These are phyloP conservation scores for Etheostoma nigrum DNA, from an alignment of 2,797 vertebrate genomes.

Conservation along the genomic window DNA sequence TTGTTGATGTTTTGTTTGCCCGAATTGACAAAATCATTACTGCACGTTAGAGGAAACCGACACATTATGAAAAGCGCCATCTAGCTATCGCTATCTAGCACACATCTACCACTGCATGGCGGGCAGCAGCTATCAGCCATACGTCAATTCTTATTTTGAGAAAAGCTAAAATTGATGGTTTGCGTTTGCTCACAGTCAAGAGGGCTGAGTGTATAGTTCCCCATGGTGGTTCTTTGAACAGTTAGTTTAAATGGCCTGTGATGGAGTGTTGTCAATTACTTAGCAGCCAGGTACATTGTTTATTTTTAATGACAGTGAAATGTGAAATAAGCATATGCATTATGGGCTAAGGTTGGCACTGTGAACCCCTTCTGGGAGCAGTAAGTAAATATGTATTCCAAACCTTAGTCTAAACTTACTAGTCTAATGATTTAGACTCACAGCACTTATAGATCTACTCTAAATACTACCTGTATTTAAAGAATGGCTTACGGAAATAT, in stretches of 20 bases:
- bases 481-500: not conserved
- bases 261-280: conserved; percentile 14
- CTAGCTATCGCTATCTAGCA: conserved; percentile 3
- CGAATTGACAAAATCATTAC: conserved; percentile 62
- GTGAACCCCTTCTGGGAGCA: not conserved
- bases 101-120: conserved; percentile 4
- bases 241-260: conserved; percentile 19
- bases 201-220: conserved; percentile 5
- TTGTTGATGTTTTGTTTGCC: conserved; percentile 57
- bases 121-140: conserved; percentile 16
- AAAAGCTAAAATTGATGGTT: conserved; percentile 29
- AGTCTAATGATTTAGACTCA: not conserved
- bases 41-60: conserved; percentile 27
- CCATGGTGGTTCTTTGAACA: conserved; percentile 1
- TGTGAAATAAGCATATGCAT: not conserved
- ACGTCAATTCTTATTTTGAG: conserved; percentile 24
- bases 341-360: not conserved
- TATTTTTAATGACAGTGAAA: not conserved
- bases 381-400: not conserved
- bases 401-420: not conserved
- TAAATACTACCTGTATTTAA: not conserved
- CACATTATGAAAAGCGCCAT: conserved; percentile 19
- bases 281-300: conserved; percentile 4
- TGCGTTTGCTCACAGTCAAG: conserved; percentile 8
- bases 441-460: not conserved